A percentile compares a stretch with the other conserved stretches of the same genome.
Evolutionary conservation across 2,888 invertebrate genomes (phyloP).

Genomic region (Orchestes rusci): DNA sequence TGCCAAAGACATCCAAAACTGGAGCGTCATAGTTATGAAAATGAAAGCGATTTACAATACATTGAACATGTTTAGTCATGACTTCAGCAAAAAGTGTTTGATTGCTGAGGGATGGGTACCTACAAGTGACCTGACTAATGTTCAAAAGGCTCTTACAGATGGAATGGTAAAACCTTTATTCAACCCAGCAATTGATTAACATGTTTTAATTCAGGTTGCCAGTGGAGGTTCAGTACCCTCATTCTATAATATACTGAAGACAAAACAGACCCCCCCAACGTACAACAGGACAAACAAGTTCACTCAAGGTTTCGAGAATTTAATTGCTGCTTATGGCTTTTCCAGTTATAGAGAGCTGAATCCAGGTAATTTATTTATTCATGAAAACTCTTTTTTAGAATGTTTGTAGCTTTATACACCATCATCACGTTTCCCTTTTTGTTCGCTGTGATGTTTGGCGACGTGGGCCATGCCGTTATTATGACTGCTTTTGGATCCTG

Average conservation of each 20-base stretch:
- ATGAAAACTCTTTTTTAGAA: not conserved
- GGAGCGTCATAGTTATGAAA: conserved; percentile 75
- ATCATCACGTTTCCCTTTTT: conserved; percentile 92
- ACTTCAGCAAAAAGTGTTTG: conserved; percentile 63
- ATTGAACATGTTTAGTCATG: conserved; percentile 64
- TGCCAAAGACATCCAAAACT: conserved; percentile 79
- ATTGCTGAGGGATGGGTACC: conserved; percentile 73
- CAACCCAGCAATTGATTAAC: not conserved
- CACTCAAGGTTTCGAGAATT: conserved; percentile 64
- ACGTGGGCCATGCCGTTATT: conserved; percentile 82
- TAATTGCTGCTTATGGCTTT: conserved; percentile 70
- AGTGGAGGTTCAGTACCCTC: conserved; percentile 62
- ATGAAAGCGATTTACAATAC: conserved; percentile 74
- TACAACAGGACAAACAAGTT: conserved; percentile 68
- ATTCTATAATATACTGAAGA: conserved; percentile 64
- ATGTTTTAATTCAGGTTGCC: conserved; percentile 4
- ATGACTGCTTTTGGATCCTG: conserved; percentile 72
- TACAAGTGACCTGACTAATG: conserved; percentile 58
- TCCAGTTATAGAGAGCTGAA: conserved; percentile 67
- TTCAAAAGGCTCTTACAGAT: conserved; percentile 70
- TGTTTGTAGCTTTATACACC: conserved; percentile 40
- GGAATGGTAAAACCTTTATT: conserved; percentile 57
- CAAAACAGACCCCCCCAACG: conserved; percentile 61
- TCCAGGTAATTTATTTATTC: conserved; percentile 44
- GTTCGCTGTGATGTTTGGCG: conserved; percentile 96